phyloP scores from a whole-genome alignment of 2,888 invertebrate genomes.

The Ischnura elegans region DNA sequence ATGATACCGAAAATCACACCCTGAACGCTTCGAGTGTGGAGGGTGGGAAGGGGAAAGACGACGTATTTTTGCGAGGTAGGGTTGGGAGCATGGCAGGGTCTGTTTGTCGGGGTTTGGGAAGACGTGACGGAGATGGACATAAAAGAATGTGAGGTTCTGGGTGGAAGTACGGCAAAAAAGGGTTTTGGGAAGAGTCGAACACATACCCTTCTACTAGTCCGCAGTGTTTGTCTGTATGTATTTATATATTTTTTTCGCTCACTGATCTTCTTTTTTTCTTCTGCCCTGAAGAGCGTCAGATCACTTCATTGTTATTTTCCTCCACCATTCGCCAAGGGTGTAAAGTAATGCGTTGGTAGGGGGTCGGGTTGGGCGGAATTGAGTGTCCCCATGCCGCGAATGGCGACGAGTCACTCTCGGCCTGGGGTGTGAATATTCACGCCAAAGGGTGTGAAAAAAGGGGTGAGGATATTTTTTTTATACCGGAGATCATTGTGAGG shows the following conservation, averaged over 20 bases:
- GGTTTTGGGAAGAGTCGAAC: neutral
- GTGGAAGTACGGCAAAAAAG: neutral
- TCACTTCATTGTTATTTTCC: constrained; percentile 48
- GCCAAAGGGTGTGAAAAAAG: neutral
- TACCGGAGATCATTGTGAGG: neutral
- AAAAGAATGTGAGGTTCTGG: neutral
- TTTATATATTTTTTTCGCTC: neutral
- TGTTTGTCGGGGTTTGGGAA: neutral
- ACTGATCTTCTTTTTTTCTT: neutral
- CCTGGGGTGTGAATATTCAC: constrained; percentile 10
- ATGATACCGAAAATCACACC: neutral
- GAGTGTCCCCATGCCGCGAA: neutral
- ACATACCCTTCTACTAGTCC: neutral
- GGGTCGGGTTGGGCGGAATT: too few relatives aligned
- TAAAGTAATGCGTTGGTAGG: constrained; percentile 21
- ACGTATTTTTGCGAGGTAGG: neutral
- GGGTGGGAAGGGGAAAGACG: neutral
- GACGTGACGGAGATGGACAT: neutral
- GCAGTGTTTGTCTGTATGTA: neutral
- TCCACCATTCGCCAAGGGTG: constrained; percentile 49
- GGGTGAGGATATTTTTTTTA: neutral
- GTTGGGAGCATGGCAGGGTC: neutral
- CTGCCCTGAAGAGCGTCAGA: constrained; percentile 10
- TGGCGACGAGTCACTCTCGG: neutral
- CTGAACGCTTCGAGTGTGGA: constrained; percentile 13